Evolutionary conservation across 2,113 vertebrate genomes (phyloP).

Genomic region (Varanus salvator): DNA sequence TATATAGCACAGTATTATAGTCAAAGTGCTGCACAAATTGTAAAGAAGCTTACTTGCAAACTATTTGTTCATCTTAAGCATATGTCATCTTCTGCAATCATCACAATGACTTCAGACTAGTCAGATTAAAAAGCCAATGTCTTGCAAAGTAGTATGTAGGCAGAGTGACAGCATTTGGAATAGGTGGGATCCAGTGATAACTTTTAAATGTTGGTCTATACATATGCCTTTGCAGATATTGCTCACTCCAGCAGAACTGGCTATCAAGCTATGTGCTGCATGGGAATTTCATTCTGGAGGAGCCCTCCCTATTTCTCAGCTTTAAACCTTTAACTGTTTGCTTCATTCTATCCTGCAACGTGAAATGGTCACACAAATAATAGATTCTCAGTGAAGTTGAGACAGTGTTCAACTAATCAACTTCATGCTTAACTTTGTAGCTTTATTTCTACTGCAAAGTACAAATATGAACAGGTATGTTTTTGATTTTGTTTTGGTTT

Average conservation of each 20-base stretch:
- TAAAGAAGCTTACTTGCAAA: slow-evolving; percentile 44
- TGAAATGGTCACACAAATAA: neutral
- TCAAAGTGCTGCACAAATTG: slow-evolving; percentile 52
- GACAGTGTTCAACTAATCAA: neutral
- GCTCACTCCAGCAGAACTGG: neutral
- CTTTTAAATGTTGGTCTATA: neutral
- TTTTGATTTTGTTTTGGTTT: slow-evolving; percentile 7
- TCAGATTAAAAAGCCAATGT: neutral
- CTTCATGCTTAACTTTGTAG: neutral
- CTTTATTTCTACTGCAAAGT: slow-evolving; percentile 8
- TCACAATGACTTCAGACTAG: slow-evolving; percentile 44
- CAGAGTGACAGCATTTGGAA: neutral
- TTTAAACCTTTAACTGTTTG: neutral
- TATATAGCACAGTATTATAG: slow-evolving; percentile 64
- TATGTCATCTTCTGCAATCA: slow-evolving; percentile 60
- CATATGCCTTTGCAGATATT: neutral
- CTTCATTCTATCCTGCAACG: neutral
- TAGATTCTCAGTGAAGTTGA: neutral
- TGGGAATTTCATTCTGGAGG: neutral
- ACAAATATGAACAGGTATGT: slow-evolving; percentile 28
- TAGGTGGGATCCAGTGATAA: neutral
- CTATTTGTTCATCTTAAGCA: slow-evolving; percentile 46
- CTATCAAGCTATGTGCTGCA: neutral
- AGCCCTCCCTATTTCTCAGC: neutral
- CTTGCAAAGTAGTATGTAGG: slow-evolving; percentile 15